Base-by-base conservation (phyloP, 2,113 vertebrate genomes). In the Rutilus rutilus region DNA sequence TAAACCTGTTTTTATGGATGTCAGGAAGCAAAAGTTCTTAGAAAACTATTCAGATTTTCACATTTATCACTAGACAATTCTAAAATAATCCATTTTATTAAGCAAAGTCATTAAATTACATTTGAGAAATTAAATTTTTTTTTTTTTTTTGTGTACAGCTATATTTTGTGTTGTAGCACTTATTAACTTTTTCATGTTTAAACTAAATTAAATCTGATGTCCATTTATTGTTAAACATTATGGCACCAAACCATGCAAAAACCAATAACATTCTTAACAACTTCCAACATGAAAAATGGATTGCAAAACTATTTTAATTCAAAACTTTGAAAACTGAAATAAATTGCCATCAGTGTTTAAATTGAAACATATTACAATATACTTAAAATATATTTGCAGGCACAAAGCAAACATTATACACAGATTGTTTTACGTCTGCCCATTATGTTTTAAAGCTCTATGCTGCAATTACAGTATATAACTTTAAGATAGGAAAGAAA, bases 41-140 rank as follows among this genome's bases (percentile, higher is more conserved):
- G 4, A 73, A 73, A 73, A 73, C 1, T 2, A 10, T 23, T 23
- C 36, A 73, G 36, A 42, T 42, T n/a, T 5, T 1, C 36, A 71
- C 23, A 57, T 57, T 2, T 21, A 57, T 7, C 6, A 57, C 6
- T 57, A 7, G 19, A 57, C 54, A 57, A 57, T 23, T 57, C 19
- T 3, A 57, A 57, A 57, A 57, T 2, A 21, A 21, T 23, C 3
- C 1, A 57, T 57, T 57, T 71, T 42, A 71, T 23, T 71, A 39
- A 73, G 36, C 39, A 73, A n/a, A n/a, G 21, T 73, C 9, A 73
- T 73, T n/a, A 12, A 73, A n/a, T 73, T 12, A 73, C 69, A 73
- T 73, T 39, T 71, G 19, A 42, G 4, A 39, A 42, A 36, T 36
- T 0, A 36, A 6, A 19, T 57, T 57, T 54, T 6, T 21, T 14